phyloP scores from a whole-genome alignment of 1,140 invertebrate genomes.

The Aphelinus certus region DNA sequence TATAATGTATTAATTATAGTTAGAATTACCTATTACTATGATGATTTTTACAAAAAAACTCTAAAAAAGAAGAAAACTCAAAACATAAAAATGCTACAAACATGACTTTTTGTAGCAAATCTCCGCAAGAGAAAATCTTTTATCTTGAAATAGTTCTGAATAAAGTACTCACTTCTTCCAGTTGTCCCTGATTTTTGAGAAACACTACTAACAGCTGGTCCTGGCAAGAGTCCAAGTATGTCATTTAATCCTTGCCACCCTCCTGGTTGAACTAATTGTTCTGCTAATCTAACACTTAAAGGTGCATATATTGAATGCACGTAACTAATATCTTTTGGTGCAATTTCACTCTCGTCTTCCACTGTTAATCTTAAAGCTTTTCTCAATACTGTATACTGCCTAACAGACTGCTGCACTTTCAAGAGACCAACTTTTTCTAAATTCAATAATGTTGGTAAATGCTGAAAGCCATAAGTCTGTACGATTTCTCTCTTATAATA shows the following conservation, averaged over 20 bases:
- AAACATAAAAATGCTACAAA: constrained; percentile 16
- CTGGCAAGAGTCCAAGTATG: constrained; percentile 73
- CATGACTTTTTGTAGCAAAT: not conserved
- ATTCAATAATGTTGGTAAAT: constrained; percentile 85
- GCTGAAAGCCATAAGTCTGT: constrained; percentile 88
- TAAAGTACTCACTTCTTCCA: constrained; percentile 72
- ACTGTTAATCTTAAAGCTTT: constrained; percentile 85
- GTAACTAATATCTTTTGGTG: constrained; percentile 91
- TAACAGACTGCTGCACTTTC: constrained; percentile 74
- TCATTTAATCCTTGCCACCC: constrained; percentile 81
- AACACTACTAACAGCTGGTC: constrained; percentile 64
- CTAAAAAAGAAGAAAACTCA: constrained; percentile 49
- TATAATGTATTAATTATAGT: constrained; percentile 64
- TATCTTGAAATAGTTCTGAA: constrained; percentile 70
- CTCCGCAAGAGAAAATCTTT: constrained; percentile 63
- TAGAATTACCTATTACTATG: not conserved
- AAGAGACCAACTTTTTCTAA: constrained; percentile 89
- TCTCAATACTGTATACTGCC: constrained; percentile 76
- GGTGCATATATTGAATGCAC: constrained; percentile 95
- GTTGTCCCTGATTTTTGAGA: constrained; percentile 49
- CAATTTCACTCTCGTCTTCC: constrained; percentile 85
- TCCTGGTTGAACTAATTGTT: constrained; percentile 84
- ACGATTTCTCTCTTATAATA: constrained; percentile 93
- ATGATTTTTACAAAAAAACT: constrained; percentile 68
- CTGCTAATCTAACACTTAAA: constrained; percentile 86